Evolutionary conservation across 2,888 invertebrate genomes (phyloP).

Genomic region (Cybosia mesomella): DNA sequence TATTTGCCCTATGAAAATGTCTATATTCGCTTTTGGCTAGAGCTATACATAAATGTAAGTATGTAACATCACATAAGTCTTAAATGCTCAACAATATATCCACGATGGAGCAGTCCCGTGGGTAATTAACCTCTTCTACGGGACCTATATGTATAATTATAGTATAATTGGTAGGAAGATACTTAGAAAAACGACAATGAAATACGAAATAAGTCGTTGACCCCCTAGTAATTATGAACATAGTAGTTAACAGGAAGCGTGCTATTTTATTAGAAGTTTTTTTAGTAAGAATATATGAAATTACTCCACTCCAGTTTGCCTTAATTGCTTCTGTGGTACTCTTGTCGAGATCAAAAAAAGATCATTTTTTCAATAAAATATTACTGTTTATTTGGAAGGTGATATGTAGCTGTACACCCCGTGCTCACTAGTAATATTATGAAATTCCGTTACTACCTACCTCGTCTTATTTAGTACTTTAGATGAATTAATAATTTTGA

Average conservation of each 20-base stretch:
- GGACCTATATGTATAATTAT: slow-evolving; percentile 1
- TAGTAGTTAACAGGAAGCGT: neutral
- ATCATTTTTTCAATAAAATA: neutral
- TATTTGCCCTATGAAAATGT: neutral
- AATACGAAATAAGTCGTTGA: neutral
- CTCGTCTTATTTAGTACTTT: too few species aligned
- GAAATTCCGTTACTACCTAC: too few species aligned
- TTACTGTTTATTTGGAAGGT: too few species aligned
- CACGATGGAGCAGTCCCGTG: neutral
- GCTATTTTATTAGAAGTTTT: neutral
- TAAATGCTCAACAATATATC: slow-evolving; percentile 4
- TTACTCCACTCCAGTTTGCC: neutral
- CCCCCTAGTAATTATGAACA: slow-evolving; percentile 1
- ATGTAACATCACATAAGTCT: slow-evolving; percentile 2
- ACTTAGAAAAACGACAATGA: slow-evolving; percentile 1
- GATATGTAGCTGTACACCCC: too few species aligned
- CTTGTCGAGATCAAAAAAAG: neutral
- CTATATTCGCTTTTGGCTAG: neutral
- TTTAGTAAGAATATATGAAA: neutral
- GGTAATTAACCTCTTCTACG: slow-evolving; percentile 2
- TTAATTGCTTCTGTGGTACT: neutral
- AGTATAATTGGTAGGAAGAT: neutral
- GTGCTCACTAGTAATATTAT: too few species aligned
- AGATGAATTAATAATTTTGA: too few species aligned
- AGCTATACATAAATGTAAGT: neutral